Percentiles rank a stretch among this genome's conserved stretches.
These are phyloP conservation scores for Netelia inedita DNA, from an alignment of 2,888 invertebrate genomes.

Conservation along the genomic window DNA sequence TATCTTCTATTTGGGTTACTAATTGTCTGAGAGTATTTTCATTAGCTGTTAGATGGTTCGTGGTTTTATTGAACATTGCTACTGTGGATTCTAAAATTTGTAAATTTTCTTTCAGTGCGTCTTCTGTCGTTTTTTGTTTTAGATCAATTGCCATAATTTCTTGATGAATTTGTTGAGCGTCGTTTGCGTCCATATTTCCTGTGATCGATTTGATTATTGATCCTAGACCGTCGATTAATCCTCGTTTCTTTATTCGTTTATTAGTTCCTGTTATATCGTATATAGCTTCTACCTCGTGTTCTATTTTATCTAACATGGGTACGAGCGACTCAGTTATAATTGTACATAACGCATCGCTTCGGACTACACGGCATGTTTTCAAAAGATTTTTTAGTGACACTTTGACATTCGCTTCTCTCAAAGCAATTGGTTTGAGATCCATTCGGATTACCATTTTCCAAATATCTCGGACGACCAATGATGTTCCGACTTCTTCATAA, in stretches of 20 bases:
- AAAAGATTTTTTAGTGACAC: not conserved
- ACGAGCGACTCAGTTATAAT: no score
- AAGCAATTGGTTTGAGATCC: conserved; percentile 1
- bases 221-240: not conserved
- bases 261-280: not conserved
- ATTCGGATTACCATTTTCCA: not conserved
- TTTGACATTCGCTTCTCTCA: not conserved
- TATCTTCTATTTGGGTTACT: no score
- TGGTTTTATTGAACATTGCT: no score
- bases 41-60: no score
- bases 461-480: not conserved
- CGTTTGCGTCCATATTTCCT: not conserved
- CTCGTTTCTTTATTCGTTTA: not conserved
- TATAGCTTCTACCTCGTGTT: not conserved
- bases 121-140: no score
- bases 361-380: not conserved
- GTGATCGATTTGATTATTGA: not conserved
- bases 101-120: no score
- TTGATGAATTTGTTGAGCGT: not conserved
- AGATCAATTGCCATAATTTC: no score
- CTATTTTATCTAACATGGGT: not conserved
- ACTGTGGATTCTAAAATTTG: no score
- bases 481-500: not conserved
- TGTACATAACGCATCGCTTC: no score
- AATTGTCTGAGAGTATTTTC: no score